A percentile compares a stretch with the other conserved stretches of the same genome.
These are phyloP conservation scores for Emmelina monodactyla DNA, from an alignment of 2,888 invertebrate species.

Conservation along the genomic window DNA sequence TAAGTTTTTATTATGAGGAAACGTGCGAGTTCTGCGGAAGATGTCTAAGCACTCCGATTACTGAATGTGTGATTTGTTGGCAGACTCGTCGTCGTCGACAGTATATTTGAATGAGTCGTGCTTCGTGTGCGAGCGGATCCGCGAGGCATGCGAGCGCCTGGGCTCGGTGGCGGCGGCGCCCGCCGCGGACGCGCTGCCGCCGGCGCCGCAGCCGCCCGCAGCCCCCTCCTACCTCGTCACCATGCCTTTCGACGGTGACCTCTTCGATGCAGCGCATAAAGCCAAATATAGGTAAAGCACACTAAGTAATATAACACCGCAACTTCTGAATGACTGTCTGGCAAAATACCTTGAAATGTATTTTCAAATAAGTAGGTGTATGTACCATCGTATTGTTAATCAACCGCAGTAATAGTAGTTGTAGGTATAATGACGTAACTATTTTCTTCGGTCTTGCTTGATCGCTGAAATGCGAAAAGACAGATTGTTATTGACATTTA, in stretches of 20 bases:
- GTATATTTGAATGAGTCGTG: slow-evolving; percentile 56
- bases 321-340: no score
- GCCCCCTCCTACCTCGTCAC: slow-evolving; percentile 68
- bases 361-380: no score
- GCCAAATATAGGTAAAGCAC: slow-evolving; percentile 58
- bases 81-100: slow-evolving; percentile 48
- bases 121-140: slow-evolving; percentile 57
- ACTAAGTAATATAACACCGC: no score
- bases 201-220: slow-evolving; percentile 38
- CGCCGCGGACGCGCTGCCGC: slow-evolving; percentile 40
- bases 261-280: slow-evolving; percentile 72
- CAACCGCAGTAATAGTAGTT: no score
- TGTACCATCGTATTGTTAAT: no score
- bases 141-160: slow-evolving; percentile 56
- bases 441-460: neutral
- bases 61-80: slow-evolving; percentile 13
- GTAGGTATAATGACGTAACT: neutral
- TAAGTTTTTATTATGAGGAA: no score
- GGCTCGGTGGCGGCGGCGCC: slow-evolving; percentile 50
- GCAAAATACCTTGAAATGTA: no score
- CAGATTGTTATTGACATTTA: slow-evolving; percentile 31
- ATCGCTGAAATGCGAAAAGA: neutral
- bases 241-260: slow-evolving; percentile 75
- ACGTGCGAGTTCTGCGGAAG: no score
- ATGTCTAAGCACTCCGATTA: no score